Conservation (phyloP, 2,113 vertebrate species). For the Vulpes vulpes region DNA sequence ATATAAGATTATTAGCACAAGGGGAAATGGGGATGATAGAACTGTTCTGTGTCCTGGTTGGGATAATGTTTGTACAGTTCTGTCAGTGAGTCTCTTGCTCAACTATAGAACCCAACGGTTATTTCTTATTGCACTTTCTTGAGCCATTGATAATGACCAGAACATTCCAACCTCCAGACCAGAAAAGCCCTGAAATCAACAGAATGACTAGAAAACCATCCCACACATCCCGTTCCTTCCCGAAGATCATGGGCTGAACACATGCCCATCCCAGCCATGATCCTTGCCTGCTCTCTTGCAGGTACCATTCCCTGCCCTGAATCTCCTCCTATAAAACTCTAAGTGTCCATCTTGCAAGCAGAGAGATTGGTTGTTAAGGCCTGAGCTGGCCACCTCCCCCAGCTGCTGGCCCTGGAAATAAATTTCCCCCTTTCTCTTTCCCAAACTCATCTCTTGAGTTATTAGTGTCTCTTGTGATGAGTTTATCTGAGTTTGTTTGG, state of each 20-base stretch:
- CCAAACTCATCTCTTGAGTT: not conserved
- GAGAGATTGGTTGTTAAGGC: not conserved
- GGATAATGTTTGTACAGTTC: not conserved
- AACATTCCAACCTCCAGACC: not conserved
- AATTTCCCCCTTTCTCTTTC: not conserved
- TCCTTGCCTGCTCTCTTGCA: not conserved
- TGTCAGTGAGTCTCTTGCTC: not conserved
- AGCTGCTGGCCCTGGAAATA: not conserved
- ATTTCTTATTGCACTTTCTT: not conserved
- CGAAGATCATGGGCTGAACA: not conserved
- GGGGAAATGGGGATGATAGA: not conserved
- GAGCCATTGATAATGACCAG: not conserved
- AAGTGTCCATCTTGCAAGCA: not conserved
- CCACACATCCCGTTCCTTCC: not conserved
- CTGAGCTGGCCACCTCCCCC: not conserved
- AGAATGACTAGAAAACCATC: not conserved
- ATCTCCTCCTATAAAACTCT: not conserved
- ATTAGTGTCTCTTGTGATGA: not conserved
- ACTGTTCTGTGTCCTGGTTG: not conserved
- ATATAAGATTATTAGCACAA: not conserved
- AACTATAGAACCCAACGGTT: not conserved
- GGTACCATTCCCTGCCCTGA: not conserved
- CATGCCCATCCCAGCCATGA: not conserved
- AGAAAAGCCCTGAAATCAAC: not conserved
- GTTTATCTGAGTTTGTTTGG: not conserved